phyloP scores from a whole-genome alignment of 37 sponge, comb jelly and placozoan genomes.

The Haliclona indistincta region DNA sequence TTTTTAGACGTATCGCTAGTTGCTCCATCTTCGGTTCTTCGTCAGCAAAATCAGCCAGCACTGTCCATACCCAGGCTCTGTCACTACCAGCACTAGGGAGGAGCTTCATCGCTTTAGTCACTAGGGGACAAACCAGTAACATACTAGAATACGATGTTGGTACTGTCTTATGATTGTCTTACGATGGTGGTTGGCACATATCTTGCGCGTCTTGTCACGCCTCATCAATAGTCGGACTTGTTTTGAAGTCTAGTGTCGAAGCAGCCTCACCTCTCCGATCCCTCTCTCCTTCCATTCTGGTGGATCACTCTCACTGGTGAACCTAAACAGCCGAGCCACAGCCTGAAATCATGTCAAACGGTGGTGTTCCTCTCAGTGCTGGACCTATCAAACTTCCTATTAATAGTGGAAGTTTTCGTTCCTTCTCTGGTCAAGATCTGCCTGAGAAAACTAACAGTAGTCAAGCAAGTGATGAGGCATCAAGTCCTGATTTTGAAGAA shows the following conservation, averaged over 20 bases:
- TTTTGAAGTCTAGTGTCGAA: slow-evolving; percentile 39
- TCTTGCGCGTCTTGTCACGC: slow-evolving; percentile 89
- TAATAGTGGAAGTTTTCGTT: no score
- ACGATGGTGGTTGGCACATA: slow-evolving; percentile 90
- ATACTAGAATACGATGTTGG: no score
- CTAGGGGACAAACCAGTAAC: slow-evolving; percentile 29
- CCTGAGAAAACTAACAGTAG: no score
- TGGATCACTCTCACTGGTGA: slow-evolving; percentile 62
- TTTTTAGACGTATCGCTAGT: slow-evolving; percentile 84
- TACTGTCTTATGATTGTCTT: no score
- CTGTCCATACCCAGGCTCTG: slow-evolving; percentile 87
- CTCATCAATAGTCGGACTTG: slow-evolving; percentile 79
- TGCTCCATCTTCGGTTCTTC: slow-evolving; percentile 79
- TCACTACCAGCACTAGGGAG: slow-evolving; percentile 82
- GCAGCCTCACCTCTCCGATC: slow-evolving; percentile 79
- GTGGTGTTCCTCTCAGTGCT: no score
- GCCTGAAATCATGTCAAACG: no score
- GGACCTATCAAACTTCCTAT: no score
- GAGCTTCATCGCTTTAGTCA: slow-evolving; percentile 78
- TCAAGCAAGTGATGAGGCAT: no score
- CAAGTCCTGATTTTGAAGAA: no score
- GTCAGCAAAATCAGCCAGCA: slow-evolving; percentile 89
- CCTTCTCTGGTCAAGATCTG: no score
- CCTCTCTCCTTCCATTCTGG: slow-evolving; percentile 96
- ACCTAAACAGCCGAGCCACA: slow-evolving; percentile 85